Conservation (phyloP, 2,888 invertebrate species). For the Drosophila stalkeri region DNA sequence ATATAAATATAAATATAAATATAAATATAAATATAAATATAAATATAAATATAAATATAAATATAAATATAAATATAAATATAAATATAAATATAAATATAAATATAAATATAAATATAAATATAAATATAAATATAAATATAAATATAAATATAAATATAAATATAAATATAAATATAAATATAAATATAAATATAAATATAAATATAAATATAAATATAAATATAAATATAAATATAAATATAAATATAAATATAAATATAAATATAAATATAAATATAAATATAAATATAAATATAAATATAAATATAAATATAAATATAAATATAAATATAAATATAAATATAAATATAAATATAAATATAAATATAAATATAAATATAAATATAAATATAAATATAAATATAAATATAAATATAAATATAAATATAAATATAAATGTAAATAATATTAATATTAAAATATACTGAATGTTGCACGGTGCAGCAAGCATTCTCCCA, state of each 20-base stretch:
- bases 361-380: neutral
- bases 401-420: no score
- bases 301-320: no score
- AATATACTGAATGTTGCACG: neutral
- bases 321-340: no score
- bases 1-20: no score
- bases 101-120: no score
- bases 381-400: no score
- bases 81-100: neutral
- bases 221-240: neutral
- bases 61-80: neutral
- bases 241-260: no score
- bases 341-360: neutral
- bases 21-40: no score
- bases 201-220: neutral
- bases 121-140: no score
- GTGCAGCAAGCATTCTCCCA: neutral
- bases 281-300: no score
- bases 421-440: no score
- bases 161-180: neutral
- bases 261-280: neutral
- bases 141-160: neutral
- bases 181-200: neutral
- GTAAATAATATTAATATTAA: neutral
- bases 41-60: neutral